phyloP scores from a whole-genome alignment of 2,113 vertebrate genomes.

The Agapornis roseicollis region DNA sequence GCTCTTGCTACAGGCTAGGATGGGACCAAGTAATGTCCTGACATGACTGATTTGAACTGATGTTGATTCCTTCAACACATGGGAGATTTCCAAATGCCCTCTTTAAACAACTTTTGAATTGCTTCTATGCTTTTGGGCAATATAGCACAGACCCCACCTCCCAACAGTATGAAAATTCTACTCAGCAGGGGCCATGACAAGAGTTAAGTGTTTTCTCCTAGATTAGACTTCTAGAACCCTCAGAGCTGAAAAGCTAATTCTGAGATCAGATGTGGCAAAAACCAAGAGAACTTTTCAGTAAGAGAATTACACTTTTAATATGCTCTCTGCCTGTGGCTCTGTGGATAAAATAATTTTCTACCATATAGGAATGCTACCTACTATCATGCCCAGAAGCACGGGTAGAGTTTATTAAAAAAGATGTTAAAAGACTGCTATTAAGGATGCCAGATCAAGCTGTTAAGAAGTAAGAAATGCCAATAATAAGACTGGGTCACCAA shows the following conservation, averaged over 20 bases:
- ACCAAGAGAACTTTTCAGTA: not conserved
- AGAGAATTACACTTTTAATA: conserved; percentile 57
- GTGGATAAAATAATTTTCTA: conserved; percentile 1
- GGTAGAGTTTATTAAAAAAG: conserved; percentile 35
- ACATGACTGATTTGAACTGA: not conserved
- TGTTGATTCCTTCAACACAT: not conserved
- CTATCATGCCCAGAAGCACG: not conserved
- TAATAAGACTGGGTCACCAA: not conserved
- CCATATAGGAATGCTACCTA: not conserved
- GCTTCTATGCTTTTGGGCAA: not conserved
- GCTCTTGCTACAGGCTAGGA: not conserved
- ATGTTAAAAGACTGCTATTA: not conserved
- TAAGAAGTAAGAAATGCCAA: conserved; percentile 23
- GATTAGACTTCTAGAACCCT: not conserved
- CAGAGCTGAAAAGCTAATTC: not conserved
- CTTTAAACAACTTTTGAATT: not conserved
- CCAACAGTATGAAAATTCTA: not conserved
- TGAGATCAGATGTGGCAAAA: not conserved
- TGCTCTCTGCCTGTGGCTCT: not conserved
- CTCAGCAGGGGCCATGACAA: not conserved
- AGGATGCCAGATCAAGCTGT: conserved; percentile 18
- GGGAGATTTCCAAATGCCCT: not conserved
- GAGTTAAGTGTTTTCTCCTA: not conserved
- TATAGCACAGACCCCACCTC: not conserved
- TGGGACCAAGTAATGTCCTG: not conserved